These are phyloP conservation scores for Horisme vitalbata DNA, from an alignment of 2,888 invertebrate genomes.

Conservation along the genomic window DNA sequence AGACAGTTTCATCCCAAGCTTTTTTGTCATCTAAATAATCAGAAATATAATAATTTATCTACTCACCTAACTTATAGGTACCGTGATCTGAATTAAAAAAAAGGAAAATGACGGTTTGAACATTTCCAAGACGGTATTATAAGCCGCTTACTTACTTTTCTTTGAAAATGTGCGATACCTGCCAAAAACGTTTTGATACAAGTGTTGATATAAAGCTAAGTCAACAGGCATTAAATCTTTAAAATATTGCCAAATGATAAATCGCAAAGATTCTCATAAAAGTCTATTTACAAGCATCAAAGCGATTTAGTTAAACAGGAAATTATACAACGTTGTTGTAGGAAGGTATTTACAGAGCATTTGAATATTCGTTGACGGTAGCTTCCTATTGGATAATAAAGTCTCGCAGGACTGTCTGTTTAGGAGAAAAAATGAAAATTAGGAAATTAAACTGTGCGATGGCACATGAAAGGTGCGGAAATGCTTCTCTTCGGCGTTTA, in stretches of 20 bases:
- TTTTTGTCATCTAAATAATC: too few relatives aligned
- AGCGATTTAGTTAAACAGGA: conserved; percentile 74
- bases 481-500: conserved; percentile 40
- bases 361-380: conserved; percentile 61
- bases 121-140: background rate
- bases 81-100: too few relatives aligned
- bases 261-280: conserved; percentile 52
- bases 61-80: too few relatives aligned
- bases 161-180: background rate
- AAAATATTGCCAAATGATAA: conserved; percentile 38
- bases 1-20: too few relatives aligned
- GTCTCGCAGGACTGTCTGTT: conserved; percentile 64
- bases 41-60: too few relatives aligned
- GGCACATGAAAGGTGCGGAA: conserved; percentile 71
- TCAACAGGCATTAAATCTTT: conserved; percentile 19
- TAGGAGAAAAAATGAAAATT: conserved; percentile 70
- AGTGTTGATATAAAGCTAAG: conserved; percentile 9
- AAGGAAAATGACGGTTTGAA: too few relatives aligned
- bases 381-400: conserved; percentile 80
- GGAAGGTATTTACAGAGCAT: conserved; percentile 50
- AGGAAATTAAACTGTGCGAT: conserved; percentile 74
- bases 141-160: conserved; percentile 3
- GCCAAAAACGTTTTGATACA: background rate
- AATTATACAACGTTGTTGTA: conserved; percentile 71
- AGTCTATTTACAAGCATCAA: conserved; percentile 66